Conservation (phyloP, 2,888 invertebrate genomes). For the Hypomecis atomaria region DNA sequence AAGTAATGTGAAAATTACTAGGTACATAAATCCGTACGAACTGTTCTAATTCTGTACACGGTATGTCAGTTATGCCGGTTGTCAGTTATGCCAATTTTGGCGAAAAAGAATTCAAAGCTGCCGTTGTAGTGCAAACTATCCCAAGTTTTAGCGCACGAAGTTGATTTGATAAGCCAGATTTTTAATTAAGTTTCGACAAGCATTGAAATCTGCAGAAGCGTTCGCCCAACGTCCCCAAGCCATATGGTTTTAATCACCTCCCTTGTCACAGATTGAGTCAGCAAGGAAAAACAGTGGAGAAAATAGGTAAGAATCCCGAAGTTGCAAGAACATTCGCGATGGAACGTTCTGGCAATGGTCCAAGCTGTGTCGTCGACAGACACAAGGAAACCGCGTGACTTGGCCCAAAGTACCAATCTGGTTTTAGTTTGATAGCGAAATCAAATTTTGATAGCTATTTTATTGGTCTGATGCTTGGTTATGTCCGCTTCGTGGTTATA, state of each 20-base stretch:
- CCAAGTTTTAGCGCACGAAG: too few species aligned
- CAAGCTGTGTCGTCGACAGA: conserved; percentile 39
- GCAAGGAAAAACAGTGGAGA: conserved; percentile 27
- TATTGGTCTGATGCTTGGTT: conserved; percentile 5
- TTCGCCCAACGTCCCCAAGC: conserved; percentile 19
- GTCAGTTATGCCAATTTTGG: too few species aligned
- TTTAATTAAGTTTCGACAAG: neutral
- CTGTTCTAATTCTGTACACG: too few species aligned
- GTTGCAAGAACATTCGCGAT: conserved; percentile 36
- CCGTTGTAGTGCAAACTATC: too few species aligned
- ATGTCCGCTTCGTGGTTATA: conserved; percentile 3
- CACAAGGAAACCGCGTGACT: conserved; percentile 39
- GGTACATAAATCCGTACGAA: too few species aligned
- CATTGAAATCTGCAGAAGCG: neutral
- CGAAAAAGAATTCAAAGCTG: too few species aligned
- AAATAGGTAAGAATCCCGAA: conserved; percentile 32
- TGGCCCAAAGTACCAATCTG: conserved; percentile 40
- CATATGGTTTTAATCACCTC: conserved; percentile 30
- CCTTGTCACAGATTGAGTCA: conserved; percentile 33
- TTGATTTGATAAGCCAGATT: too few species aligned
- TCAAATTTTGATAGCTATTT: conserved; percentile 23
- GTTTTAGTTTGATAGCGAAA: conserved; percentile 22
- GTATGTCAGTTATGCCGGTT: too few species aligned
- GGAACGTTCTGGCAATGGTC: conserved; percentile 38
- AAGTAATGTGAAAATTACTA: too few species aligned